Evolutionary conservation across 2,797 vertebrate species (phyloP).

Genomic region (Neosilurus hyrtlii): DNA sequence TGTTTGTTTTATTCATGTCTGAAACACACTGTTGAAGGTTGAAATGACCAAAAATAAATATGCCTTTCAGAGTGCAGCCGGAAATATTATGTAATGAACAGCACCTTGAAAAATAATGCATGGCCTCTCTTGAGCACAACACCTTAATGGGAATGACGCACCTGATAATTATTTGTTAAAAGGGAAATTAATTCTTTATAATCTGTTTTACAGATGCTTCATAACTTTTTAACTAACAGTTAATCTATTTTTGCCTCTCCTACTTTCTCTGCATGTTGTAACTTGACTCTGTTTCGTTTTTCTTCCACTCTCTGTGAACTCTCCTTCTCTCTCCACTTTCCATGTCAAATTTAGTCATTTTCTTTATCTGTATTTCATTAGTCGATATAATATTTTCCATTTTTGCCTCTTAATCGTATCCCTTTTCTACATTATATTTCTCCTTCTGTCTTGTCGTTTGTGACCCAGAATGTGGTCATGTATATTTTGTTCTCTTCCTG

Average conservation of each 20-base stretch:
- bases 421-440: conserved; percentile 46
- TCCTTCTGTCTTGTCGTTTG: conserved; percentile 57
- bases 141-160: not conserved
- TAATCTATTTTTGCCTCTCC: conserved; percentile 15
- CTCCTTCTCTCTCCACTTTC: conserved; percentile 61
- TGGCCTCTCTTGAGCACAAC: not conserved
- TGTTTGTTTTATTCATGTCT: not conserved
- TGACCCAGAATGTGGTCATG: conserved; percentile 65
- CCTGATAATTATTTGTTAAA: not conserved
- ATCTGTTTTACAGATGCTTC: not conserved
- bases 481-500: conserved; percentile 45
- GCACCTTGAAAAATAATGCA: not conserved
- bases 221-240: not conserved
- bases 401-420: not conserved
- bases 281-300: conserved; percentile 53
- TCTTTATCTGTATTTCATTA: not conserved
- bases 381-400: not conserved
- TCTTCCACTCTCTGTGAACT: conserved; percentile 52
- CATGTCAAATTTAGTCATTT: not conserved
- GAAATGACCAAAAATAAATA: not conserved
- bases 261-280: conserved; percentile 26
- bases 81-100: not conserved
- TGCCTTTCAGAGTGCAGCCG: not conserved
- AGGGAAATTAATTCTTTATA: not conserved
- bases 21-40: not conserved